A percentile compares a stretch with the other conserved stretches of the same genome.
Conservation (phyloP, 2,888 invertebrate species). For the Apeira syringaria region DNA sequence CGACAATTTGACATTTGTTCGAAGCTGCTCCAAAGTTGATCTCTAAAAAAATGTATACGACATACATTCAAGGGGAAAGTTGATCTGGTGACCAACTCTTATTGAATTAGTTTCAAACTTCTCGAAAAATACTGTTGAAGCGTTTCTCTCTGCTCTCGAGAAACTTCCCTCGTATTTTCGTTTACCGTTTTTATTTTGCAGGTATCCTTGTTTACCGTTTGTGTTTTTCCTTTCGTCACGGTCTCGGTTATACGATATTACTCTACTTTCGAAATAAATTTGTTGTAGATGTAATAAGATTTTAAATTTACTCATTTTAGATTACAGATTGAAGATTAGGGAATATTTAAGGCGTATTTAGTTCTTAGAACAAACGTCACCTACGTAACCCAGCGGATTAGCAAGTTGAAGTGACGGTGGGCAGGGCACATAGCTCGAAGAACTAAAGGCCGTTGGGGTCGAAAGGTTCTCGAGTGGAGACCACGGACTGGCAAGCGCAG, state of each 20-base stretch:
- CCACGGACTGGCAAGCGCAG: too few relatives aligned
- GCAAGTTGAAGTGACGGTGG: too few relatives aligned
- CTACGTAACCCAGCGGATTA: too few relatives aligned
- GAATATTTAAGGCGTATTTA: too few relatives aligned
- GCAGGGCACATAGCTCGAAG: too few relatives aligned
- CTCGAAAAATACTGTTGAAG: slow-evolving; percentile 18
- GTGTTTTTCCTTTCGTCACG: background rate
- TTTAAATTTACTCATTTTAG: too few relatives aligned
- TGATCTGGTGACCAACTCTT: slow-evolving; percentile 40
- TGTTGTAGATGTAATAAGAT: too few relatives aligned
- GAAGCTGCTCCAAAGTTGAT: slow-evolving; percentile 15
- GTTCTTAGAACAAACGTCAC: too few relatives aligned
- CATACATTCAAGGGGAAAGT: slow-evolving; percentile 21
- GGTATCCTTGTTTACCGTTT: background rate
- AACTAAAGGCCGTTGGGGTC: too few relatives aligned
- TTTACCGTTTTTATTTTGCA: slow-evolving; percentile 10
- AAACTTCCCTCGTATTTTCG: slow-evolving; percentile 6
- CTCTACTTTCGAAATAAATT: too few relatives aligned
- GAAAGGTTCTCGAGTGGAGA: too few relatives aligned
- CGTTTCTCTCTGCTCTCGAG: slow-evolving; percentile 12
- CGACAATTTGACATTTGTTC: slow-evolving; percentile 15
- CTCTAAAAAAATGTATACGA: slow-evolving; percentile 8
- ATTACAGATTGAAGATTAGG: too few relatives aligned
- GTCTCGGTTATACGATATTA: background rate
- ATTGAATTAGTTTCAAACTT: slow-evolving; percentile 61